Conservation (phyloP, 2,888 invertebrate genomes). For the Plagodis pulveraria region DNA sequence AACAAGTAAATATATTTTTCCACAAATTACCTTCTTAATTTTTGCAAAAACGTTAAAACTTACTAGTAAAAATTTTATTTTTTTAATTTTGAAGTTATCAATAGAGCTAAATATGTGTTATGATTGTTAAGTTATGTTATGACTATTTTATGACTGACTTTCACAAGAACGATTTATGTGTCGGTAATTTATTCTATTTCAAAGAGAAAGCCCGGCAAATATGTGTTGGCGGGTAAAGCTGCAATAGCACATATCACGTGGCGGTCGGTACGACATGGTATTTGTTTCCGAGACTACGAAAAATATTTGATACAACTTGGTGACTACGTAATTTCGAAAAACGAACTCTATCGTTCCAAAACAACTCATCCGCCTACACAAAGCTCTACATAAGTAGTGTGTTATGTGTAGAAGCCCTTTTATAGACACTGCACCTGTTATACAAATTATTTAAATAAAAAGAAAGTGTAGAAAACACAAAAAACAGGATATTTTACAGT, state of each 20-base stretch:
- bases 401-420: neutral
- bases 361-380: conserved; percentile 19
- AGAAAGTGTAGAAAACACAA: conserved; percentile 36
- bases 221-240: conserved; percentile 5
- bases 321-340: too few relatives aligned
- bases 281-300: neutral
- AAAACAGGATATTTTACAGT: conserved; percentile 47
- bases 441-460: conserved; percentile 29
- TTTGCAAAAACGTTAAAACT: neutral
- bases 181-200: conserved; percentile 51
- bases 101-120: neutral
- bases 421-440: conserved; percentile 10
- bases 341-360: neutral
- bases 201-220: conserved; percentile 44
- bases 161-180: conserved; percentile 49
- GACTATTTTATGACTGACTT: conserved; percentile 43
- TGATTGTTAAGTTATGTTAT: conserved; percentile 26
- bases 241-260: conserved; percentile 3
- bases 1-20: too few relatives aligned
- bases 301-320: neutral
- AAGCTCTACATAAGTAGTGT: conserved; percentile 3
- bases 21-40: neutral
- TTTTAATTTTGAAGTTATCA: neutral
- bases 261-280: neutral
- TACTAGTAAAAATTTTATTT: neutral